phyloP scores from a whole-genome alignment of 2,888 invertebrate genomes.

The Pandemis heparana region DNA sequence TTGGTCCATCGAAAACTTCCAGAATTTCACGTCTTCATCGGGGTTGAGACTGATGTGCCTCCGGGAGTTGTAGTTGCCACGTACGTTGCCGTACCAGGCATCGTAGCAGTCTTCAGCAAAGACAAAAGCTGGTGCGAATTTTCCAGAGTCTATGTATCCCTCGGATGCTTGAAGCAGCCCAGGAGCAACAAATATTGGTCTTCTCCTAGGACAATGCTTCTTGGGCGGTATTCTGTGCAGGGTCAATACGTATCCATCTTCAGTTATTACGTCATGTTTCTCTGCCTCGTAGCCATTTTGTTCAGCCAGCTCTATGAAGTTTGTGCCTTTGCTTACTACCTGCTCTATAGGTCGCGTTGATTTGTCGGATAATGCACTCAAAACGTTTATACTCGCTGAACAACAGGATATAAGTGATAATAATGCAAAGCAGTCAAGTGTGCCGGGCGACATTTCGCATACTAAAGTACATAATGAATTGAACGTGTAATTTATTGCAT shows the following conservation, averaged over 20 bases:
- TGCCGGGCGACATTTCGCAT: background rate
- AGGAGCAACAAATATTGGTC: conserved; percentile 8
- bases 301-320: background rate
- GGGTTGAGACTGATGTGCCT: conserved; percentile 75
- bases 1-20: conserved; percentile 90
- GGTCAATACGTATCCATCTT: conserved; percentile 15
- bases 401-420: background rate
- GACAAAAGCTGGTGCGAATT: conserved; percentile 3
- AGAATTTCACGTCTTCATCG: conserved; percentile 72
- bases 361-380: background rate
- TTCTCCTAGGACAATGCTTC: background rate
- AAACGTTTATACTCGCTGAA: background rate
- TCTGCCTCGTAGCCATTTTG: background rate
- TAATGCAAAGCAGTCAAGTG: background rate
- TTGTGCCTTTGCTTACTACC: background rate
- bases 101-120: conserved; percentile 21
- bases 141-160: background rate
- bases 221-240: conserved; percentile 8
- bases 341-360: background rate
- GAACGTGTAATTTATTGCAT: too few relatives aligned
- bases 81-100: conserved; percentile 11
- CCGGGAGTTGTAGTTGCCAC: conserved; percentile 68
- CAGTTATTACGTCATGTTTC: conserved; percentile 3
- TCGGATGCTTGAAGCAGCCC: conserved; percentile 10
- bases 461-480: background rate